A percentile compares a stretch with the other conserved stretches of the same genome.
These are phyloP conservation scores for Plebejus argus DNA, from an alignment of 2,888 invertebrate genomes.

Conservation along the genomic window DNA sequence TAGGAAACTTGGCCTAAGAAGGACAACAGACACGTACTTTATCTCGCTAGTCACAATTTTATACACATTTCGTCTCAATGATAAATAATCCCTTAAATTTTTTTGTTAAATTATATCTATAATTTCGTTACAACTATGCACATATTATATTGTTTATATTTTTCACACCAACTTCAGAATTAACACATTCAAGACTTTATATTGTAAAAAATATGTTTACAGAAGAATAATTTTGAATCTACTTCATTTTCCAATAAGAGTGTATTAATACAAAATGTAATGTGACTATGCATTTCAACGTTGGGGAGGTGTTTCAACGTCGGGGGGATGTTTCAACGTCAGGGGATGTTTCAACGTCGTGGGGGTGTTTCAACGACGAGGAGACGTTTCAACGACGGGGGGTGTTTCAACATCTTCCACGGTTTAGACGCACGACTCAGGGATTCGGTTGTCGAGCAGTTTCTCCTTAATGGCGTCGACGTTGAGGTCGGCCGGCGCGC, in stretches of 20 bases:
- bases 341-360: neutral
- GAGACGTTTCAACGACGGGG: neutral
- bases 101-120: neutral
- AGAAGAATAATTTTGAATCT: neutral
- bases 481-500: conserved; percentile 80
- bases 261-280: neutral
- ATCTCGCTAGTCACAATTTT: conserved; percentile 17
- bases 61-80: conserved; percentile 10
- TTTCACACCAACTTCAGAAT: neutral
- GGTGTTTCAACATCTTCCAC: neutral
- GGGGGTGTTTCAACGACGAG: neutral
- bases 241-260: too few species aligned
- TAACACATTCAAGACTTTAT: neutral
- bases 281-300: neutral
- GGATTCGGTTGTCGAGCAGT: conserved; percentile 91
- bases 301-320: neutral
- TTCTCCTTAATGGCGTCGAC: conserved; percentile 93
- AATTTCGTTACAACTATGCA: neutral
- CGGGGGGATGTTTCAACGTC: too few species aligned
- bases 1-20: conserved; percentile 23
- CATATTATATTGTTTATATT: neutral
- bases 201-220: neutral
- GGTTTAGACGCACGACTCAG: conserved; percentile 91
- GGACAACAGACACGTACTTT: conserved; percentile 12
- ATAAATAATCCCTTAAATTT: neutral